phyloP scores from a whole-genome alignment of 2,797 vertebrate species.

The Xyrichtys novacula region DNA sequence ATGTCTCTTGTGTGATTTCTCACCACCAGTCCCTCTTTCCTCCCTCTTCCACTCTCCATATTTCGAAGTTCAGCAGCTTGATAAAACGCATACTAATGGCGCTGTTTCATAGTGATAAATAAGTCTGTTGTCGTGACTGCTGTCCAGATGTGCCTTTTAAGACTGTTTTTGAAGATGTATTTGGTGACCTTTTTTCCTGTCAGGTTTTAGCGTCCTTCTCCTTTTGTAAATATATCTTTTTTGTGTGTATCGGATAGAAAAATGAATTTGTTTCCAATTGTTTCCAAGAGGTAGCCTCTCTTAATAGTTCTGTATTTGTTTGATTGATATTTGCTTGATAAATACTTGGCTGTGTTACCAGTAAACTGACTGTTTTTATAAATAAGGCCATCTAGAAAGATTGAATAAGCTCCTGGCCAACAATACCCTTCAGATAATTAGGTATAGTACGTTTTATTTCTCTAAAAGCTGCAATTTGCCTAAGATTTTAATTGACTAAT shows the following conservation, averaged over 20 bases:
- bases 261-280: too few relatives aligned
- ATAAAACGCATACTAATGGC: conserved; percentile 26
- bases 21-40: conserved; percentile 2
- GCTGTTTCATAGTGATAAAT: conserved; percentile 27
- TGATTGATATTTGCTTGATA: too few relatives aligned
- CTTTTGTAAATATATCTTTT: too few relatives aligned
- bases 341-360: too few relatives aligned
- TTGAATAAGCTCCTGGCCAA: neutral
- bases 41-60: conserved; percentile 8
- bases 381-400: too few relatives aligned
- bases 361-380: too few relatives aligned
- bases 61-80: conserved; percentile 12
- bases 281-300: too few relatives aligned
- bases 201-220: too few relatives aligned
- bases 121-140: conserved; percentile 4
- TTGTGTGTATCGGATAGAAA: too few relatives aligned
- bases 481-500: conserved; percentile 19
- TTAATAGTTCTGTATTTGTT: too few relatives aligned
- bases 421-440: conserved; percentile 5
- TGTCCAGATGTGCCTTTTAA: conserved; percentile 40
- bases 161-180: too few relatives aligned
- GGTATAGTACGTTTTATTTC: conserved; percentile 15
- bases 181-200: too few relatives aligned
- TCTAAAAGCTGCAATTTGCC: neutral
- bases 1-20: conserved; percentile 38